These are phyloP conservation scores for Megaustenia siamemsis DNA, from an alignment of 2,888 invertebrate genomes.

Conservation along the genomic window DNA sequence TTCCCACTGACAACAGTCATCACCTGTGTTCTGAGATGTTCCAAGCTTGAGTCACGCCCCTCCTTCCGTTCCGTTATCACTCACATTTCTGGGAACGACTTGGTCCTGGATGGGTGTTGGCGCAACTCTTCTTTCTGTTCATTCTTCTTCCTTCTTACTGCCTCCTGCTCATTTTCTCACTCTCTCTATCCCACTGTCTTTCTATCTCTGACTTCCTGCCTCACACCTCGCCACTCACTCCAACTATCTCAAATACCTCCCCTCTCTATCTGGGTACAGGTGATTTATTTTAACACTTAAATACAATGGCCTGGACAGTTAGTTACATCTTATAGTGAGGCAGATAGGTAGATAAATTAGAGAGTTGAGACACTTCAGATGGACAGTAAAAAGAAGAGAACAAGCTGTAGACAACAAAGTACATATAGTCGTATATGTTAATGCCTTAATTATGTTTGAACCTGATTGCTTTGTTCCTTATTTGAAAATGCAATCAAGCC, in stretches of 20 bases:
- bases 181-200: slow-evolving; percentile 35
- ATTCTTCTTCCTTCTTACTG: background rate
- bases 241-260: slow-evolving; percentile 12
- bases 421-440: no score
- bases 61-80: no score
- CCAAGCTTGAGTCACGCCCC: slow-evolving; percentile 6
- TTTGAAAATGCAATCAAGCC: no score
- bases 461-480: no score
- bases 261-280: background rate
- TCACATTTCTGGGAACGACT: no score
- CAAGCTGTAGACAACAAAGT: no score
- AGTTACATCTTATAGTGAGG: no score
- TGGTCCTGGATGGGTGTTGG: background rate
- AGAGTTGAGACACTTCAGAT: no score
- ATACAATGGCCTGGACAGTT: no score
- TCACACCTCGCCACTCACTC: slow-evolving; percentile 21
- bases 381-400: no score
- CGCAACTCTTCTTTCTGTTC: background rate
- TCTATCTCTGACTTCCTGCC: slow-evolving; percentile 33
- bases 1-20: background rate
- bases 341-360: no score
- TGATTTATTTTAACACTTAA: background rate
- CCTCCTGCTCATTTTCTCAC: background rate
- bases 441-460: no score
- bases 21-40: slow-evolving; percentile 2